phyloP scores from a whole-genome alignment of 2,797 vertebrate genomes.

The Falco columbarius region DNA sequence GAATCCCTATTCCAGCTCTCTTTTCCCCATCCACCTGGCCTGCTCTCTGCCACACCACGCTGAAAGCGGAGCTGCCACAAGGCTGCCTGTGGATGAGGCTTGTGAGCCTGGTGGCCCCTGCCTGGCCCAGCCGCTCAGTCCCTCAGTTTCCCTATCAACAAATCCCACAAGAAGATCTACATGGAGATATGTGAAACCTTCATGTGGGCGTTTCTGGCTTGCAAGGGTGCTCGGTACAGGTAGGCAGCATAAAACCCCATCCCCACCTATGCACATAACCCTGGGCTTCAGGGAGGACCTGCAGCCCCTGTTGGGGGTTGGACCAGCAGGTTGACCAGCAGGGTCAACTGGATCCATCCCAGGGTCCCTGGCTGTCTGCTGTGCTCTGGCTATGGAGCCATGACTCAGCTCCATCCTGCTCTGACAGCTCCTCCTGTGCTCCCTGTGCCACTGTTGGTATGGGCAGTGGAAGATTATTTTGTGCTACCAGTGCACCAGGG shows the following conservation, averaged over 20 bases:
- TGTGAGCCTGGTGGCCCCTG: neutral
- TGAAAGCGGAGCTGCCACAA: neutral
- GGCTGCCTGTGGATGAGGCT: neutral
- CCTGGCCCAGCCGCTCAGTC: neutral
- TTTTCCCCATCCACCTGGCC: neutral
- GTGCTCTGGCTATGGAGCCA: neutral
- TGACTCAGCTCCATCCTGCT: neutral
- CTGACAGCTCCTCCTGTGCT: no score
- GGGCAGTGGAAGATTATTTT: neutral
- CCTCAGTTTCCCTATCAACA: neutral
- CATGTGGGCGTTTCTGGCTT: neutral
- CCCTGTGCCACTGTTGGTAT: accelerated
- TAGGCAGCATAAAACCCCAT: neutral
- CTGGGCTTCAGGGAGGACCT: neutral
- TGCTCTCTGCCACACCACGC: accelerated
- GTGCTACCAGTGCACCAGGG: accelerated
- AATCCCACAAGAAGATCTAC: neutral
- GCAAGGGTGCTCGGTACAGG: neutral
- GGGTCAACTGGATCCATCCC: neutral
- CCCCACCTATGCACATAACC: neutral
- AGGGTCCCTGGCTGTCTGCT: neutral
- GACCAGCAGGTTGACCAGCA: no score
- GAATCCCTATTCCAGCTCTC: neutral
- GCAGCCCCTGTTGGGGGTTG: neutral
- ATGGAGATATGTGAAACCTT: neutral